These are phyloP conservation scores for Syngnathus acus DNA, from an alignment of 2,797 vertebrate genomes.

Conservation along the genomic window DNA sequence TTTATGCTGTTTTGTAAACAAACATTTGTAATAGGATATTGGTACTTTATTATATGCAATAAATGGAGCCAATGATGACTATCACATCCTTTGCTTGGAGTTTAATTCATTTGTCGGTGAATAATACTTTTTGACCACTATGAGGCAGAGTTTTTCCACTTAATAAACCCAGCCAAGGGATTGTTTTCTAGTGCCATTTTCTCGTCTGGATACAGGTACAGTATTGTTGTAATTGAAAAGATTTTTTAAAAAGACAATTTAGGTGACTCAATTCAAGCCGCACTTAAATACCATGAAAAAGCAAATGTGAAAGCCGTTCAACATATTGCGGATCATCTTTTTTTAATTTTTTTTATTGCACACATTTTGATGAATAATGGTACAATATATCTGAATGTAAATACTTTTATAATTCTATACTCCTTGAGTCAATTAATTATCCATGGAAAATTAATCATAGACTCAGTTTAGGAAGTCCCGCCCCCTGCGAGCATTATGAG, in stretches of 20 bases:
- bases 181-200: not conserved
- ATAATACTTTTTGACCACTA: constrained; percentile 20
- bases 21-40: constrained; percentile 53
- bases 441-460: not conserved
- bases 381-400: not conserved
- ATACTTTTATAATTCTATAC: not conserved
- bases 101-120: not conserved
- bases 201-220: not conserved
- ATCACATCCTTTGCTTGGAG: not conserved
- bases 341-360: not conserved
- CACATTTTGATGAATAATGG: not conserved
- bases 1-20: constrained; percentile 60
- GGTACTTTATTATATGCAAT: constrained; percentile 58
- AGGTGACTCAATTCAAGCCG: too few species aligned
- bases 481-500: constrained; percentile 10
- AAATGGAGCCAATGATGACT: constrained; percentile 42
- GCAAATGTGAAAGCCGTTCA: not conserved
- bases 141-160: constrained; percentile 21
- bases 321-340: not conserved
- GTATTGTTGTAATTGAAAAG: not conserved
- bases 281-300: not conserved
- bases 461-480: constrained; percentile 53
- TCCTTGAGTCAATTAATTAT: not conserved
- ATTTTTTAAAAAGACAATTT: too few species aligned
- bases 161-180: not conserved